phyloP scores from a whole-genome alignment of 1,140 invertebrate species.

The Cydia strobilella region DNA sequence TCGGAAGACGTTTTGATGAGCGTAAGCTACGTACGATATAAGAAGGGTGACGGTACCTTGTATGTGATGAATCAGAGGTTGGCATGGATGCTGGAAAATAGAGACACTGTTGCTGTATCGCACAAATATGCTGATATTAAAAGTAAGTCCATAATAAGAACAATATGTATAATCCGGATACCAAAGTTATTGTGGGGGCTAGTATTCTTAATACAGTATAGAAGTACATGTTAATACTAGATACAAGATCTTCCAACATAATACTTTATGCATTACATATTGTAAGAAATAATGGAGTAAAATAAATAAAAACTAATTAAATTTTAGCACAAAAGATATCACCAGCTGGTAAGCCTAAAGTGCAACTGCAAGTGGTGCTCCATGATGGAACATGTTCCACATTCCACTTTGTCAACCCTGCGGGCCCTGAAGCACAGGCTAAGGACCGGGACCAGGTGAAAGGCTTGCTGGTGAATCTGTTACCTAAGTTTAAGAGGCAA shows the following conservation, averaged over 20 bases:
- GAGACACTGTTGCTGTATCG: conserved; percentile 94
- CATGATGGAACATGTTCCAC: conserved; percentile 96
- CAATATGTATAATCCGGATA: too few relatives aligned
- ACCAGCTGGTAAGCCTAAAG: conserved; percentile 98
- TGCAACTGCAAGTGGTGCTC: conserved; percentile 98
- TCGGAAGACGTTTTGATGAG: conserved; percentile 97
- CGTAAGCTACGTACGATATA: conserved; percentile 94
- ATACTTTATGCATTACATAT: too few relatives aligned
- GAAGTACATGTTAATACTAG: too few relatives aligned
- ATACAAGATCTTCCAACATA: too few relatives aligned
- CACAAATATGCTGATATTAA: conserved; percentile 98
- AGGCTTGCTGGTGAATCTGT: conserved; percentile 92
- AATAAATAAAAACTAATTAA: conserved; percentile 1
- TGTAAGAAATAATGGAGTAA: neutral
- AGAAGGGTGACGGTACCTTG: conserved; percentile 97
- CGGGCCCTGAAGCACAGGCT: conserved; percentile 89
- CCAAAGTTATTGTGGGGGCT: too few relatives aligned
- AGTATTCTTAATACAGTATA: too few relatives aligned
- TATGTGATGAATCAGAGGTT: conserved; percentile 97
- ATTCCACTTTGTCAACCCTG: conserved; percentile 98
- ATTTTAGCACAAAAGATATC: conserved; percentile 98
- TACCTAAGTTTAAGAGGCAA: conserved; percentile 98
- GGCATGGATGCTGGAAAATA: conserved; percentile 97
- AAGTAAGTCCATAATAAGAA: conserved; percentile 82
- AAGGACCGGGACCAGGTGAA: conserved; percentile 97